A percentile compares a stretch with the other conserved stretches of the same genome.
These are phyloP conservation scores for Nomada hirtipes DNA, from an alignment of 2,888 invertebrate genomes.

Conservation along the genomic window DNA sequence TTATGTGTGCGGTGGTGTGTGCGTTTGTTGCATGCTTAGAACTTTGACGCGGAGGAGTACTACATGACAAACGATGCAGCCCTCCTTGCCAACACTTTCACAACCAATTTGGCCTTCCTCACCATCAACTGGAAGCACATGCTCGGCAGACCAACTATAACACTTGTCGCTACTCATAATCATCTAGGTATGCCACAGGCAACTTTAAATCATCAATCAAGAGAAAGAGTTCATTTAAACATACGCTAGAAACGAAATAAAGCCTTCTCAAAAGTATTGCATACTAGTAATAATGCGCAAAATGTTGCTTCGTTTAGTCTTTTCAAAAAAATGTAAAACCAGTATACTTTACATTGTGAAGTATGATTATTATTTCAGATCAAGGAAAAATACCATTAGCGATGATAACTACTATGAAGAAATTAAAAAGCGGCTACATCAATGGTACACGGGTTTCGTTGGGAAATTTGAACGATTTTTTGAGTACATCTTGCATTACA, in stretches of 20 bases:
- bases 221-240: conserved; percentile 25
- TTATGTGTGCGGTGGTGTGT: conserved; percentile 76
- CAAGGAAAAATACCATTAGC: conserved; percentile 96
- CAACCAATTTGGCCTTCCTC: conserved; percentile 96
- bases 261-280: conserved; percentile 11
- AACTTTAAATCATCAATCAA: conserved; percentile 56
- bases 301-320: conserved; percentile 1
- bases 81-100: conserved; percentile 96
- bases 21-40: conserved; percentile 87
- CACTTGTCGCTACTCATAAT: conserved; percentile 93
- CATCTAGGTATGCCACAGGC: conserved; percentile 90
- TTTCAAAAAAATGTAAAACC: neutral
- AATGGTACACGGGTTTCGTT: conserved; percentile 99
- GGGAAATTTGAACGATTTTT: conserved; percentile 97
- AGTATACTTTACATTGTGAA: neutral
- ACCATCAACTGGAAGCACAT: conserved; percentile 98
- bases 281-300: conserved; percentile 19
- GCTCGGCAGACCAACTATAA: conserved; percentile 98
- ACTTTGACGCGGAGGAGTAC: conserved; percentile 96
- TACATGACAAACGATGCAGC: conserved; percentile 98
- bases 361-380: conserved; percentile 86
- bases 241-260: neutral
- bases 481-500: conserved; percentile 98
- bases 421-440: conserved; percentile 98
- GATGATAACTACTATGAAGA: conserved; percentile 99